Evolutionary conservation across 2,888 invertebrate genomes (phyloP), one percentile per base, ranked within the genome.

Genomic region (Heliconius ismenius): DNA sequence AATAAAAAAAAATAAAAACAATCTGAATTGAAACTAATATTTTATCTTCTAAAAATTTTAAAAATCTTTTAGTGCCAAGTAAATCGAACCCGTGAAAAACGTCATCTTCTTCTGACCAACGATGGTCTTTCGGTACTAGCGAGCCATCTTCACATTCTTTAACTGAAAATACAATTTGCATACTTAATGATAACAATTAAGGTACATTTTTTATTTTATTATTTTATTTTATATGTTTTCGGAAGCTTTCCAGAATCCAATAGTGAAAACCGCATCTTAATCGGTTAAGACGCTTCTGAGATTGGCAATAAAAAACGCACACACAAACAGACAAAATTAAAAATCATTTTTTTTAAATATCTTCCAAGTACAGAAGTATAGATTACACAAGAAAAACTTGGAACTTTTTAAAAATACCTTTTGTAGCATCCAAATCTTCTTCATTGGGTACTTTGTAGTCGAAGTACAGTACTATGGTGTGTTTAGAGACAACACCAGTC

Each of bases 401-500:
- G 10, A 54, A 28, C 0, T 24, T 49, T 39, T 43, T 11, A 1
- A 28, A 63, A 62, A 78, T 28, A 28, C 87, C 80, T 13, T 77
- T 36, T 1, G 75, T 77, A 9, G 81, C 9, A 10, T 81, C 79
- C 13, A 87, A 32, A 0, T 83, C 84, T 0, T 82, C 81, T 0
- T 69, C 69, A 1, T 75, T 36, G 0, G 79, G 76, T 2, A 80
- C 77, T 0, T 58, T 70, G 73, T 79, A 86, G 63, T 83, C 80
- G 69, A 81, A 85, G 74, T 79, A 88, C 32, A 83, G 83, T 3
- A 43, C 76, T 65, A 88, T 80, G 1, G 4, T 4, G 65, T 85
- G 82, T 0, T 32, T 0, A 0, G 6, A 4, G 11, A 84, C 18
- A 0, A 73, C 75, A 0, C 82, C 81, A 3, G 65, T 79, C 76